Base-by-base conservation (phyloP, 2,888 invertebrate genomes). In the Synergus laeviventris region DNA sequence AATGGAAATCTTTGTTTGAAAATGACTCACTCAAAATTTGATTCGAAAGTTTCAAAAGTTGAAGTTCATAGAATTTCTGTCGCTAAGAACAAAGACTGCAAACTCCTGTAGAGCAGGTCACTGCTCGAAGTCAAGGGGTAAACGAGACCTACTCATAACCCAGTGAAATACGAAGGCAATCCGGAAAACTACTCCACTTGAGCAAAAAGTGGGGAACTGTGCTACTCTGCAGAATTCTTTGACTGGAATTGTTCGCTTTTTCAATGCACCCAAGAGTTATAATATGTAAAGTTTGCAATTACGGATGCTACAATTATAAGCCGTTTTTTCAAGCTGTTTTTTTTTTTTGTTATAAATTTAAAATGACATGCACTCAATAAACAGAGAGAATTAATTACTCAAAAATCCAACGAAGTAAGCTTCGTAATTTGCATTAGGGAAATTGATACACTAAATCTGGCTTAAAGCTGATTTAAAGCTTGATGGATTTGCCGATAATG, bases 71-170 rank as follows among this genome's bases (percentile, higher is more conserved):
- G 49, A 31, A 70, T 64, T 64, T 39, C 62, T 38, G 39, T 62
- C 21, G 42, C 21, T 42, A 18, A 11, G 62, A 62, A 62, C 62
- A 62, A 62, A 62, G 62, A 62, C 16, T 18, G 56, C 11, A 4
- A 18, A 59, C 21, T 62, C 38, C n/a, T 7, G n/a, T 38, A 18
- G 62, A 38, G 18, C 66, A 16, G 11, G 45, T 66, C 45, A 45
- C 21, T 66, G 42, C 45, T 66, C 9, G 24, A 66, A 62, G 62
- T 62, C 38, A 38, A 62, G 12, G 38, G 62, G 62, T 62, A 62
- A 45, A 45, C 66, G 66, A 66, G 42, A 24, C 45, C 45, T 31
- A 66, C 66, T 66, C 45, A 24, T 24, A 9, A 59, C 14, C 5
- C 14, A 5, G 21, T 59, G 56, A 24, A 59, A 21, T 59, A 59